phyloP scores from a whole-genome alignment of 2,797 vertebrate genomes.

The Nannoperca australis region DNA sequence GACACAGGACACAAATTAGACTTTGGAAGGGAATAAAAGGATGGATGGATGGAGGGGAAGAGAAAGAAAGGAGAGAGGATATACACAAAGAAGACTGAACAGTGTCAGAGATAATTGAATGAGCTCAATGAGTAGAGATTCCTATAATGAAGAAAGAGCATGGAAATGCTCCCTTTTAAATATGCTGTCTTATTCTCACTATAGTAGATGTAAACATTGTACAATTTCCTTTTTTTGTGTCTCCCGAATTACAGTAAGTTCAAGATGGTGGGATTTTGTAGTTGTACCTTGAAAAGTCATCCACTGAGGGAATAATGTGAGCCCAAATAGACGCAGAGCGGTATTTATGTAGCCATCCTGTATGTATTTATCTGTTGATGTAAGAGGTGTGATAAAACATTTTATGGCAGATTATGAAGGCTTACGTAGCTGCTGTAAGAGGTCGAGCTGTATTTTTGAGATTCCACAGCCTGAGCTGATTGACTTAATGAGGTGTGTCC shows the following conservation, averaged over 20 bases:
- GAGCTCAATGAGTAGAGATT: conserved; percentile 22
- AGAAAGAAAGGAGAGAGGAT: background rate
- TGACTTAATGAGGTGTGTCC: conserved; percentile 66
- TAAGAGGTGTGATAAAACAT: conserved; percentile 68
- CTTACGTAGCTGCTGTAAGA: conserved; percentile 51
- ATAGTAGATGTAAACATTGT: conserved; percentile 11
- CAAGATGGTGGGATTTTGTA: conserved; percentile 42
- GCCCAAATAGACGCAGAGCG: conserved; percentile 36
- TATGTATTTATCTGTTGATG: conserved; percentile 61
- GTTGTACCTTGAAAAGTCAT: conserved; percentile 35
- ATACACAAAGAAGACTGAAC: conserved; percentile 27
- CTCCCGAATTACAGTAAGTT: conserved; percentile 1
- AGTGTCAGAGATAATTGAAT: conserved; percentile 27
- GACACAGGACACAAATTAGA: conserved; percentile 39
- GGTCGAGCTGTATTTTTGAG: conserved; percentile 43
- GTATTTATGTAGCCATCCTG: conserved; percentile 59
- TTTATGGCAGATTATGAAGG: conserved; percentile 68
- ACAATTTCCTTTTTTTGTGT: conserved; percentile 4
- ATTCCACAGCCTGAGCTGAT: conserved; percentile 52
- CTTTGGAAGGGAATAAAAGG: conserved; percentile 1
- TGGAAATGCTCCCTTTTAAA: conserved; percentile 23
- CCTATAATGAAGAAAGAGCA: conserved; percentile 26
- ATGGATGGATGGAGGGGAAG: background rate
- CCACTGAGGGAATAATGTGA: conserved; percentile 31
- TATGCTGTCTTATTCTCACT: background rate